These are phyloP conservation scores for Eleutherodactylus coqui DNA, from an alignment of 2,797 vertebrate genomes.

Conservation along the genomic window DNA sequence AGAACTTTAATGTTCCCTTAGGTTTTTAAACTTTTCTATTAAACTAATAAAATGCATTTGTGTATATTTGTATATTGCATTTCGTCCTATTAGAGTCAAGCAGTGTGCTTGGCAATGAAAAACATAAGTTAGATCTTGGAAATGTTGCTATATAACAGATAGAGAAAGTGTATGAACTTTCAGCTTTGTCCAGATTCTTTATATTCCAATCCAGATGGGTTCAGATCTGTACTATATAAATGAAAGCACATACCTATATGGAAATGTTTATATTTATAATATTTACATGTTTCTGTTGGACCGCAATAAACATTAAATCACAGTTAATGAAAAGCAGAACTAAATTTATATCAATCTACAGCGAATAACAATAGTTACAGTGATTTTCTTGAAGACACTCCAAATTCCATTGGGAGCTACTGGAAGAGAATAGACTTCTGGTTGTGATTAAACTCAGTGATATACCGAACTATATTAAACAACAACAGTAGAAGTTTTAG, in stretches of 20 bases:
- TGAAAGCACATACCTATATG: neutral
- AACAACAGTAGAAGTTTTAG: neutral
- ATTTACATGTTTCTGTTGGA: conserved; percentile 7
- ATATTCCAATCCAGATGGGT: neutral
- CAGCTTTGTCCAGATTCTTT: neutral
- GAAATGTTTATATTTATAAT: neutral
- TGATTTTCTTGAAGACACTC: conserved; percentile 54
- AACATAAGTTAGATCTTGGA: neutral
- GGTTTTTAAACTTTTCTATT: neutral
- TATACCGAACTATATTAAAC: conserved; percentile 46
- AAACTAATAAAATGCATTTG: neutral
- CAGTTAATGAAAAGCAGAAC: conserved; percentile 55
- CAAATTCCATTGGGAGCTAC: conserved; percentile 40
- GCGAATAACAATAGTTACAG: conserved; percentile 42
- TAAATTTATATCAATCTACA: conserved; percentile 52
- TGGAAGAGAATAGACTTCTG: conserved; percentile 53
- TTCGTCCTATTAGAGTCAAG: neutral
- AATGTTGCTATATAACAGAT: neutral
- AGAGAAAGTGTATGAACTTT: neutral
- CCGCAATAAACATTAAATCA: neutral
- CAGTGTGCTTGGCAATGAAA: neutral
- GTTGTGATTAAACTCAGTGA: conserved; percentile 65
- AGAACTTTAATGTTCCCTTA: neutral
- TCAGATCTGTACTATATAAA: neutral
- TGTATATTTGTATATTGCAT: neutral